Conservation (phyloP, 2,888 invertebrate genomes). For the Sinohyriopsis cumingii region DNA sequence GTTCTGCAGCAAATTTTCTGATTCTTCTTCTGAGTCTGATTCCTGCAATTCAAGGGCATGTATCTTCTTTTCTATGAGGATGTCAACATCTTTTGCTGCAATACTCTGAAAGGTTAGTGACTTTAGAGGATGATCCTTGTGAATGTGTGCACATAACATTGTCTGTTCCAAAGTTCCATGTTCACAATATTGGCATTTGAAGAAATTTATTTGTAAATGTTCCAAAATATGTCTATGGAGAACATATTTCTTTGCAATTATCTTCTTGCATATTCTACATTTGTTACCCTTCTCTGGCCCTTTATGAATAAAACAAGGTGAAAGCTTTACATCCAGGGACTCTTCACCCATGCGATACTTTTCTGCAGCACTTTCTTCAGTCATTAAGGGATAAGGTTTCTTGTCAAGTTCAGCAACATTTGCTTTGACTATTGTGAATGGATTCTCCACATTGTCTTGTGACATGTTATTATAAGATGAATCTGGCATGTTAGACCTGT, state of each 20-base stretch:
- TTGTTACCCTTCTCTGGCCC: conserved; percentile 35
- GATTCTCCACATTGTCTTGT: conserved; percentile 6
- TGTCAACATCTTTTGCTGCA: conserved; percentile 12
- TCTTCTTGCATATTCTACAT: conserved; percentile 56
- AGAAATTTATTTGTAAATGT: conserved; percentile 58
- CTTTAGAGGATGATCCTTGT: conserved; percentile 31
- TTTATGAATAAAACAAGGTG: conserved; percentile 39
- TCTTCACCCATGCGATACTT: conserved; percentile 44
- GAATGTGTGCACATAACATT: conserved; percentile 42
- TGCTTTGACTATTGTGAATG: conserved; percentile 31
- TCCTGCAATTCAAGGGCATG: too few species aligned
- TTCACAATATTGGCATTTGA: conserved; percentile 57
- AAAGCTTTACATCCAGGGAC: conserved; percentile 38
- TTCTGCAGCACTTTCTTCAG: not conserved
- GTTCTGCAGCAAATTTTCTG: too few species aligned
- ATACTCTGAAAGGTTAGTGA: conserved; percentile 17
- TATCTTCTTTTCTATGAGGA: conserved; percentile 18
- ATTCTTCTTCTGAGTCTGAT: too few species aligned
- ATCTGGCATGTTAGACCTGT: too few species aligned
- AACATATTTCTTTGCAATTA: conserved; percentile 54
- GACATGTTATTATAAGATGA: too few species aligned
- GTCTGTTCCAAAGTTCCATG: conserved; percentile 46
- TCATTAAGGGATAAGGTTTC: not conserved
- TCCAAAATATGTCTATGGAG: conserved; percentile 60
- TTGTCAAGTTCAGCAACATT: conserved; percentile 8